These are phyloP conservation scores for Cyclophora albipunctata DNA, from an alignment of 2,888 invertebrate species.

Conservation along the genomic window DNA sequence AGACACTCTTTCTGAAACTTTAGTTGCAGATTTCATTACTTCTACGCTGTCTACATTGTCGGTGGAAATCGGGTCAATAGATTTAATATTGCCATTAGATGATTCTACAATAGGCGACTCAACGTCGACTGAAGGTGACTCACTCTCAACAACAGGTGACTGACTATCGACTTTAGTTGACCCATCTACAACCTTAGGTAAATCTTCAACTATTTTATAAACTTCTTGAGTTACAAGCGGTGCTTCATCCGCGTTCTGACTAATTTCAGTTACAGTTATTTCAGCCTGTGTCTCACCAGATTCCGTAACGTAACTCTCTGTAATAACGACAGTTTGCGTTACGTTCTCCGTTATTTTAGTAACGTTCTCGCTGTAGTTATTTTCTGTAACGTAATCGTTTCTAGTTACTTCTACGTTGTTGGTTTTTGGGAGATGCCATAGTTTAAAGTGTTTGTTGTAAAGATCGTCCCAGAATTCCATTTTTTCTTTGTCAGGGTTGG, in stretches of 20 bases:
- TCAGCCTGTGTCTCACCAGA: background rate
- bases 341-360: background rate
- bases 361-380: constrained; percentile 23
- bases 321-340: constrained; percentile 2
- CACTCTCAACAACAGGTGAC: constrained; percentile 5
- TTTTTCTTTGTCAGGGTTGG: constrained; percentile 50
- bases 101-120: background rate
- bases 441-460: constrained; percentile 54
- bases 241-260: background rate
- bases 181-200: background rate
- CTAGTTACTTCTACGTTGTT: constrained; percentile 22
- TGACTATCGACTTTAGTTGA: constrained; percentile 4
- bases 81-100: background rate
- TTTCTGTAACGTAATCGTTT: constrained; percentile 19
- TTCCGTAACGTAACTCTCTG: background rate
- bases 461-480: constrained; percentile 63
- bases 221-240: background rate
- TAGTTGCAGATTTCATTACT: background rate
- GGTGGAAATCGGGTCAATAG: background rate
- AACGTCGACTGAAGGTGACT: constrained; percentile 8
- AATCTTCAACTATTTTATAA: background rate
- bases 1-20: constrained; percentile 4
- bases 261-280: background rate
- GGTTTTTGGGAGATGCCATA: constrained; percentile 48
- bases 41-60: too few species aligned